Evolutionary conservation across 2,888 invertebrate genomes (phyloP), one percentile per base, ranked within the genome.

Genomic region (Erebia ligea): DNA sequence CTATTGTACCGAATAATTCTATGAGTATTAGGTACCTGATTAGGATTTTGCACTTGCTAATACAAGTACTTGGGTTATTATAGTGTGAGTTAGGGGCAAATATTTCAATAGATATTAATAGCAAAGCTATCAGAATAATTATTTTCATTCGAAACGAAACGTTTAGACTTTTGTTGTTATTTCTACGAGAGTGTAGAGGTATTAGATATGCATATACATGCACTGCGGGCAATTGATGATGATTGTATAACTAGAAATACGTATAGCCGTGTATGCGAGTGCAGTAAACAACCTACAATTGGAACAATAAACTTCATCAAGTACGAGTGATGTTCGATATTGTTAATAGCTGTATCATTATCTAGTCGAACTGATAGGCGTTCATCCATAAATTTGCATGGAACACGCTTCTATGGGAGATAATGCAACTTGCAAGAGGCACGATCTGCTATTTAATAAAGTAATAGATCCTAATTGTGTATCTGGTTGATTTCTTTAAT

Each of bases 291-390:
- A 91, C 89, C 90, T 87, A 83, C 83, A 92, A 88, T 82, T 87
- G 77, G 92, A 82, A 82, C 91, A 88, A 90, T 87, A 91, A 90
- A 90, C 92, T 87, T 81, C 87, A 90, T 87, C 88, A 90, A 89
- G 90, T 88, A 86, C 91, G 80, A 77, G 77, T 83, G 84, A 87
- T 84, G 83, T 81, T 82, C 81, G 84, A 88, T 34, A 34, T 89
- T 84, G 84, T 83, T 86, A 84, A 86, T 69, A 85, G 86, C 89
- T 88, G 88, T 90, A 86, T 86, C 81, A 86, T 87, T 87, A 85
- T 84, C 84, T 85, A 86, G 86, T 85, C 58, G 40, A 69, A 50
- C 66, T 58, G 71, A 69, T 70, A 71, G 76, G 77, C 79, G 78
- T 81, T 85, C 85, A 86, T 86, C 84, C 82, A 77, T 74, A 75